These are phyloP conservation scores for Enteromius unitaeniatus DNA, from an alignment of 2,797 vertebrate species.

Conservation along the genomic window DNA sequence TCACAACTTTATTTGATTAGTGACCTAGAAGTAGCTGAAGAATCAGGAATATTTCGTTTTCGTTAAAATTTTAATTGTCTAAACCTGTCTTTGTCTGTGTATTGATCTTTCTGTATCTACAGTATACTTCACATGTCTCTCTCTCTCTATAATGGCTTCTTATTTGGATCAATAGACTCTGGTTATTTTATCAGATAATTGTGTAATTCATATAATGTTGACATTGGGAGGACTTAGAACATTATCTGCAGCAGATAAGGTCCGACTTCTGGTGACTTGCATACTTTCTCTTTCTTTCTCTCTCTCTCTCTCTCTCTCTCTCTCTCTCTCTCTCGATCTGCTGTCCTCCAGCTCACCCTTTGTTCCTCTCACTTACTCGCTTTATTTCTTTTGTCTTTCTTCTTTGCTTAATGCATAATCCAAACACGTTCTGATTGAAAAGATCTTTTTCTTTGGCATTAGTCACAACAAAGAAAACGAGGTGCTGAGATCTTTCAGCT, in stretches of 20 bases:
- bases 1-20: background rate
- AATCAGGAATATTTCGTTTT: too few relatives aligned
- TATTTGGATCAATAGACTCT: constrained; percentile 18
- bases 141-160: background rate
- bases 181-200: constrained; percentile 28
- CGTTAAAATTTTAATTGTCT: background rate
- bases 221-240: background rate
- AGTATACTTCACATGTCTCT: background rate
- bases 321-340: background rate
- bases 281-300: background rate
- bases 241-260: constrained; percentile 14
- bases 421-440: constrained; percentile 21
- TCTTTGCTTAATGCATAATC: constrained; percentile 10
- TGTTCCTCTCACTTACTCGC: background rate
- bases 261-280: background rate
- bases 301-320: constrained; percentile 10
- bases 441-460: constrained; percentile 27
- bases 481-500: background rate
- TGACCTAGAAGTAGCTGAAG: too few relatives aligned
- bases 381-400: constrained; percentile 7
- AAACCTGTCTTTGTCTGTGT: background rate
- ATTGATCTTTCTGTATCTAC: constrained; percentile 44
- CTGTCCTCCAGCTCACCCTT: background rate
- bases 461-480: constrained; percentile 7
- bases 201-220: constrained; percentile 4